phyloP scores from a whole-genome alignment of 2,113 vertebrate genomes.

The Noturus placidus region DNA sequence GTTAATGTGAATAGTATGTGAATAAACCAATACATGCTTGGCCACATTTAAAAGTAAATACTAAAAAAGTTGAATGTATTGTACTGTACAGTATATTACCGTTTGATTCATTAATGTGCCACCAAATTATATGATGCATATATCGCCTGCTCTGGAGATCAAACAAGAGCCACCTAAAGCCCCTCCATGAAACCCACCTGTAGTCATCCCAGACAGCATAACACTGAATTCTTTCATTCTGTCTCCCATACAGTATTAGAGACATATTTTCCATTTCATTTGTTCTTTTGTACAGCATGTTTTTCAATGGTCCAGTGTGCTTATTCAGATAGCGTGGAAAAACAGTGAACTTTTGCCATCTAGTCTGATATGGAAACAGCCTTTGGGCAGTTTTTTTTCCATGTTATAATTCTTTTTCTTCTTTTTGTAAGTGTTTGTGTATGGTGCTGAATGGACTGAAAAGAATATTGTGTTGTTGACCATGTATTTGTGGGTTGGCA shows the following conservation, averaged over 20 bases:
- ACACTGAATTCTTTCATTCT: conserved; percentile 47
- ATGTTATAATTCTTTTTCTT: conserved; percentile 40
- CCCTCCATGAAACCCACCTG: conserved; percentile 11
- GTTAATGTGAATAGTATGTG: conserved; percentile 76
- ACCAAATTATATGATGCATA: conserved; percentile 51
- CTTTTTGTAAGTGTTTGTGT: conserved; percentile 67
- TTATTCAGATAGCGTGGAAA: conserved; percentile 53
- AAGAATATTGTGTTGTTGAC: conserved; percentile 72
- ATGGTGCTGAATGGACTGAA: conserved; percentile 65
- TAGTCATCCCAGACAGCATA: conserved; percentile 31
- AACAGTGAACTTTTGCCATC: conserved; percentile 67
- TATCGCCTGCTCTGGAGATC: conserved; percentile 41
- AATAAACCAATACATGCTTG: conserved; percentile 74
- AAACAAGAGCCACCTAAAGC: conserved; percentile 44
- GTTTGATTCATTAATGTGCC: conserved; percentile 60
- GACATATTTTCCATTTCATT: conserved; percentile 45
- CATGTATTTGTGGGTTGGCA: conserved; percentile 69
- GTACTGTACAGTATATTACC: conserved; percentile 71
- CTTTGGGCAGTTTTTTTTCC: conserved; percentile 21
- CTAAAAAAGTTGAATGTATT: conserved; percentile 73
- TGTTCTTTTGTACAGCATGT: conserved; percentile 52
- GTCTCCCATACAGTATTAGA: conserved; percentile 45
- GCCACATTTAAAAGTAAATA: conserved; percentile 69
- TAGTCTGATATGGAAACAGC: conserved; percentile 51
- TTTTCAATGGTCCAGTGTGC: conserved; percentile 45